Evolutionary conservation across 2,113 vertebrate genomes (phyloP), one percentile per base, ranked within the genome.

Genomic region (Crypturellus undulatus): DNA sequence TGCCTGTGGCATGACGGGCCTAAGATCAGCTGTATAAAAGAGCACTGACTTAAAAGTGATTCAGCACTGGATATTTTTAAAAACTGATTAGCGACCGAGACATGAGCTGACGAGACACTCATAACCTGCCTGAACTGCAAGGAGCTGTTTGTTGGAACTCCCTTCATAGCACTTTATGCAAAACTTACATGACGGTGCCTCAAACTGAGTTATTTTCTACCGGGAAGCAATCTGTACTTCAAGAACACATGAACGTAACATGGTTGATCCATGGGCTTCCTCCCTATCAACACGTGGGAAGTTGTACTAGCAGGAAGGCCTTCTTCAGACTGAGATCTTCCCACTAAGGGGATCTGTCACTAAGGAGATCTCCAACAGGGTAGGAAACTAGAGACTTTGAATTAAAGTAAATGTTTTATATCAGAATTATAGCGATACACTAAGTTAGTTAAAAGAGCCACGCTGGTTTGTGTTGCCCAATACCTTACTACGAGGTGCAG

Each of bases 1-100:
- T 72, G 93, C 93, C 94, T 96, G 94, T 90, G 95, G 94, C 92
- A 6, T 40, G 43, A 90, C 15, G 21, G 30, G 68, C 83, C 38
- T 51, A 89, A 75, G 32, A 90, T 42, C 56, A 73, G 12, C 82
- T 34, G 24, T 8, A 63, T 47, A 72, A 76, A 84, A 4, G 1
- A 2, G 77, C 88, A 65, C n/a, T 1, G 1, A 36, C 86, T 89
- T 88, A 79, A 17, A 58, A 62, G 72, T 86, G 72, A 87, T 92
- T 96, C 90, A 92, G 62, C 79, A 69, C 52, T 81, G 92, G 54
- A 79, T 94, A 17, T 56, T 87, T 75, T 80, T 87, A 82, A 94
- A 92, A 10, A 24, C 72, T 25, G 32, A 90, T 67, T 87, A 76
- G 38, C 72, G 73, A 1, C 63, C 6, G 71, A 80, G 83, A 78